phyloP scores from a whole-genome alignment of 2,888 invertebrate genomes.

The Flexamia atlantica region DNA sequence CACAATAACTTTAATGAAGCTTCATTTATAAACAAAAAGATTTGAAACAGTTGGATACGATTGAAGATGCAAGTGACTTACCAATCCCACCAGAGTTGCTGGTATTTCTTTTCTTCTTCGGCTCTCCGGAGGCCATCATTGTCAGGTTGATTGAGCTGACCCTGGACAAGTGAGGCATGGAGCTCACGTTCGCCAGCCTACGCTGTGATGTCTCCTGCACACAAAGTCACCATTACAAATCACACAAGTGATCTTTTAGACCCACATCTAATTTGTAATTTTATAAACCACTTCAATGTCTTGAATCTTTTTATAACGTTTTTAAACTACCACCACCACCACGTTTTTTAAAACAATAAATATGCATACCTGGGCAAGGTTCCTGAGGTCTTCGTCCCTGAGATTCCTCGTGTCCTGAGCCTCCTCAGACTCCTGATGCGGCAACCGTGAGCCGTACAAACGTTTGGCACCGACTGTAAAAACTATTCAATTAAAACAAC shows the following conservation, averaged over 20 bases:
- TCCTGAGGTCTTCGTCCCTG: slow-evolving; percentile 83
- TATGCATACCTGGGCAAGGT: slow-evolving; percentile 78
- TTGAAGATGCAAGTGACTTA: no score
- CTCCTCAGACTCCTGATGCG: slow-evolving; percentile 81
- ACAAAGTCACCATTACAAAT: no score
- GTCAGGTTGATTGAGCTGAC: slow-evolving; percentile 92
- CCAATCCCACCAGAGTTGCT: slow-evolving; percentile 59
- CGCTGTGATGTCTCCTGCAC: slow-evolving; percentile 80
- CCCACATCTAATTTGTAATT: no score
- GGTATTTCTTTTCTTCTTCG: slow-evolving; percentile 78
- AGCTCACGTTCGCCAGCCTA: slow-evolving; percentile 84
- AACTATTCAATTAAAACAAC: no score
- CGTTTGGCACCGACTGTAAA: slow-evolving; percentile 66
- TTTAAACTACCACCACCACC: no score
- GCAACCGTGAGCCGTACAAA: slow-evolving; percentile 63
- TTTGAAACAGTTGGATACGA: no score
- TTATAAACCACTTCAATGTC: no score
- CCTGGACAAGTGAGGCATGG: slow-evolving; percentile 89
- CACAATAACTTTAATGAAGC: no score
- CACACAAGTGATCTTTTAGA: no score
- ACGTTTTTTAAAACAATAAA: no score
- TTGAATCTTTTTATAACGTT: no score
- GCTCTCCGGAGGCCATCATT: slow-evolving; percentile 83
- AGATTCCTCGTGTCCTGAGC: slow-evolving; percentile 85
- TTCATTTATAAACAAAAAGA: no score